Conservation (phyloP, 1,140 invertebrate species). For the Drosophila takahashii region DNA sequence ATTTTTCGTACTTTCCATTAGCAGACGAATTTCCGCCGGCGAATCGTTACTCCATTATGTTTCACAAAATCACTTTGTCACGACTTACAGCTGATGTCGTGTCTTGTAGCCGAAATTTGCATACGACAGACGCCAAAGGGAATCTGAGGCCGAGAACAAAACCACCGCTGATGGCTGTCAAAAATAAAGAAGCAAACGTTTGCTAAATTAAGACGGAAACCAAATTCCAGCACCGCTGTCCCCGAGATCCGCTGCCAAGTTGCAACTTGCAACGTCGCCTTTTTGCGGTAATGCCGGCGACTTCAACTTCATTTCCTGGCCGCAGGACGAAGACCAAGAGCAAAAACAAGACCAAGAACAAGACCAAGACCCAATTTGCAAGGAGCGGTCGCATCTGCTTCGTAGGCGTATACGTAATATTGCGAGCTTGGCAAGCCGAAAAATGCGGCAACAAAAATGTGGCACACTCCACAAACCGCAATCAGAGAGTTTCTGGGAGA, state of each 20-base stretch:
- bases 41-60: slow-evolving; percentile 27
- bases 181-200: slow-evolving; percentile 77
- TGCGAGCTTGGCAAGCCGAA: slow-evolving; percentile 33
- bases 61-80: slow-evolving; percentile 2
- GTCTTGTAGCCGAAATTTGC: slow-evolving; percentile 28
- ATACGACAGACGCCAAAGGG: slow-evolving; percentile 26
- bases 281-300: slow-evolving; percentile 67
- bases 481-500: slow-evolving; percentile 29
- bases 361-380: slow-evolving; percentile 65
- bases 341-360: slow-evolving; percentile 10
- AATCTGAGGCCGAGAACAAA: slow-evolving; percentile 31
- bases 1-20: slow-evolving; percentile 18
- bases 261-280: slow-evolving; percentile 59
- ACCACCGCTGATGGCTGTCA: slow-evolving; percentile 38
- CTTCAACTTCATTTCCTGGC: slow-evolving; percentile 75
- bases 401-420: slow-evolving; percentile 78
- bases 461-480: slow-evolving; percentile 32
- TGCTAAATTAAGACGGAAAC: slow-evolving; percentile 78
- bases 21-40: slow-evolving; percentile 8
- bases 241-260: neutral
- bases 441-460: slow-evolving; percentile 31
- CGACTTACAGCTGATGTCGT: slow-evolving; percentile 26
- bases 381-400: slow-evolving; percentile 46
- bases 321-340: slow-evolving; percentile 6
- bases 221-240: slow-evolving; percentile 50